Evolutionary conservation across 37 sponge, comb jelly and placozoan species (phyloP), one percentile per base, ranked within the genome.

Genomic region (Aplysina aerophoba): DNA sequence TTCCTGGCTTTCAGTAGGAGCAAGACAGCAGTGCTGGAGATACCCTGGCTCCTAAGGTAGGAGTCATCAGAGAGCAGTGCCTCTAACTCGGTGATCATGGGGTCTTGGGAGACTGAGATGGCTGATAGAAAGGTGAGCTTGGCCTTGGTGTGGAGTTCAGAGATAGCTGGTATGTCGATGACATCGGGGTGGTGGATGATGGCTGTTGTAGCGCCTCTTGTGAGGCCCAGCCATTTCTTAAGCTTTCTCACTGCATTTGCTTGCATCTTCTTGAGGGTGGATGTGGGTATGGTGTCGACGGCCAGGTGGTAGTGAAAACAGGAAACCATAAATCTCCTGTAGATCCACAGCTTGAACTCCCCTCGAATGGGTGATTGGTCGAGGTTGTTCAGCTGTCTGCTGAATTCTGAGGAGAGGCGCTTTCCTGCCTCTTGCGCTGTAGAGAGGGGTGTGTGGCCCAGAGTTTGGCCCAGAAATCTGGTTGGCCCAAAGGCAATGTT

Each of bases 341-440:
- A 84, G 25, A 68, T 66, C 71, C 72, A 66, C 21, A 67, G 24
- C 30, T 84, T 69, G 55, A 50, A 84, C 56, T 68, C 84, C 21
- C 84, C 84, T 28, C 84, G 37, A 31, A 84, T 84, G 6, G 84
- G 84, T 53, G 73, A 27, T n/a, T 65, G 19, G 67, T 84, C 84
- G 15, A 84, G 66, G 27, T 6, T 25, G 15, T 40, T 61, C 31
- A 82, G 36, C 4, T 63, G 65, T 16, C 20, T 21, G 41, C 4
- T 27, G 34, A 84, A 24, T 41, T 84, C 68, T 5, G 50, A 54
- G 35, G 15, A 4, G 3, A 84, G 11, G n/a, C 39, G 41, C 24
- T 55, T 57, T 27, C 22, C 34, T 4, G 84, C 53, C 19, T 59
- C 59, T 36, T 67, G 35, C 16, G 35, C 21, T 25, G 73, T 25